Percentiles rank a stretch among this genome's conserved stretches.
Conservation (phyloP, 1,140 invertebrate genomes). For the Drosophila watanabei region DNA sequence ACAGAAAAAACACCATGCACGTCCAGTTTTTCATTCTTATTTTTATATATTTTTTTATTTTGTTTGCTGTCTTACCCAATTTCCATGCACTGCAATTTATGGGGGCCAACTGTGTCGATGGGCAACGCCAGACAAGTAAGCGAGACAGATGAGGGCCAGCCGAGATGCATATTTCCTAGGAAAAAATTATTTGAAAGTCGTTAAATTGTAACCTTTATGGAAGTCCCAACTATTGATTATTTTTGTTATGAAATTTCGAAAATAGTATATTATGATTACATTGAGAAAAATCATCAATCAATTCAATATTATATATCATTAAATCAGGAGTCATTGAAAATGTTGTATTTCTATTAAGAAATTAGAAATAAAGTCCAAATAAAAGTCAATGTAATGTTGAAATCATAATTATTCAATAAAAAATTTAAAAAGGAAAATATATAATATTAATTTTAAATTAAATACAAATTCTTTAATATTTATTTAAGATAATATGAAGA, state of each 20-base stretch:
- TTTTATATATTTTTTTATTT: neutral
- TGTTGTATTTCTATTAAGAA: too few relatives aligned
- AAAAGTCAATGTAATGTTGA: too few relatives aligned
- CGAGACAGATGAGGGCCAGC: conserved; percentile 15
- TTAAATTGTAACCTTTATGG: neutral
- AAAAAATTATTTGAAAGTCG: neutral
- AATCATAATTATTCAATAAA: too few relatives aligned
- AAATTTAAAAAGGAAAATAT: too few relatives aligned
- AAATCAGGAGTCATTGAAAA: too few relatives aligned
- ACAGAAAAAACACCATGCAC: neutral
- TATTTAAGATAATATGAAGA: too few relatives aligned
- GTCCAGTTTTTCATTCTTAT: neutral
- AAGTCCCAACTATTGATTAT: neutral
- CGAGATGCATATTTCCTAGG: conserved; percentile 7
- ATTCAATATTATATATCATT: neutral
- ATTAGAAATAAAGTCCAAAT: too few relatives aligned
- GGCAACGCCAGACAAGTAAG: neutral
- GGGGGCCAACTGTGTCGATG: conserved; percentile 22
- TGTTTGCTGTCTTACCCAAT: conserved; percentile 1
- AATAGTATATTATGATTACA: neutral
- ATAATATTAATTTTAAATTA: too few relatives aligned
- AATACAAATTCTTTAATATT: too few relatives aligned
- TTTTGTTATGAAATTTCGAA: neutral
- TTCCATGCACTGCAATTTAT: conserved; percentile 21
- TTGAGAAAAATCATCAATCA: neutral